Evolutionary conservation across 1,140 invertebrate genomes (phyloP).

Genomic region (Palaemon carinicauda): DNA sequence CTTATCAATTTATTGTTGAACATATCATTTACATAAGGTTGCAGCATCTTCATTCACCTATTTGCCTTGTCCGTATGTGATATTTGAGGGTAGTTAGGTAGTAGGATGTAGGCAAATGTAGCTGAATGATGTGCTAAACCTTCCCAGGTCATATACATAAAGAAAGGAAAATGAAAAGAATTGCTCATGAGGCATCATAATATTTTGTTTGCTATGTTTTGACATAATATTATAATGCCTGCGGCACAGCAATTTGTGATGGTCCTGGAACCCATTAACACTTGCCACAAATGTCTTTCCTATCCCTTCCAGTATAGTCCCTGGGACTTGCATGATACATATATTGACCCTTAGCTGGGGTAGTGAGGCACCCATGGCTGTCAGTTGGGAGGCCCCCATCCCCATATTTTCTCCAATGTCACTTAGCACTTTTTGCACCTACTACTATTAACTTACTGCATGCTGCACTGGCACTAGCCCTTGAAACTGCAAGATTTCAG

Average conservation of each 20-base stretch:
- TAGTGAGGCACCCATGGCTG: conserved; percentile 32
- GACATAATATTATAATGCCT: background rate
- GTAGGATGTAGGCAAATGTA: background rate
- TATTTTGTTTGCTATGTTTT: no score
- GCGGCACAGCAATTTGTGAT: conserved; percentile 41
- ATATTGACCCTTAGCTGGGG: conserved; percentile 24
- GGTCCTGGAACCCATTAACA: conserved; percentile 48
- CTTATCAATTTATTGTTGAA: conserved; percentile 36
- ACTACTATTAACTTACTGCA: background rate
- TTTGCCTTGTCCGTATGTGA: conserved; percentile 10
- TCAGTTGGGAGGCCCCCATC: conserved; percentile 48
- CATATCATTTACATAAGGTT: conserved; percentile 44
- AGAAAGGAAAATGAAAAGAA: no score
- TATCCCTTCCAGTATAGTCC: background rate
- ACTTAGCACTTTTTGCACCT: background rate
- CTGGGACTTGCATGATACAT: conserved; percentile 20
- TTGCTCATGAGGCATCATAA: no score
- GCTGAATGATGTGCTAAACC: conserved; percentile 26
- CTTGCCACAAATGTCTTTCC: conserved; percentile 33
- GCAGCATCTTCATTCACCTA: conserved; percentile 7
- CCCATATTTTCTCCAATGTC: background rate
- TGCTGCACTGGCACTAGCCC: conserved; percentile 1
- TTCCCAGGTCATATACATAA: conserved; percentile 33
- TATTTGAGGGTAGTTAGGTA: background rate
- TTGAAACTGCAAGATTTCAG: no score